Percentiles rank a stretch among this genome's conserved stretches.
Conservation (phyloP, 2,888 invertebrate species). For the Drosophila incognita region DNA sequence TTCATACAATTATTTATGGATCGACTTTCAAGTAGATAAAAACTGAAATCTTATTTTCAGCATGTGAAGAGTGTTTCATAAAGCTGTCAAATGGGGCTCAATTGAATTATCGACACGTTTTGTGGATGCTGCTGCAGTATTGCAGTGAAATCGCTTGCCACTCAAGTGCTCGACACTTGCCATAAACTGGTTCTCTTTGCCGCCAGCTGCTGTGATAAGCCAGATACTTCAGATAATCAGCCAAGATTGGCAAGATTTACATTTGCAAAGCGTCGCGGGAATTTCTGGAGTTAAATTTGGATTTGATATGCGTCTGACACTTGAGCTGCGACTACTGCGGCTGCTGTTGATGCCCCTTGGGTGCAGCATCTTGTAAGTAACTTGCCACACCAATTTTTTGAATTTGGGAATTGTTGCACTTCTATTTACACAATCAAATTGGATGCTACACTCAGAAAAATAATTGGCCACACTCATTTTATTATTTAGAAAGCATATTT, state of each 20-base stretch:
- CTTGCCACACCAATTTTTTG: constrained; percentile 66
- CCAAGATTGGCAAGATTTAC: constrained; percentile 68
- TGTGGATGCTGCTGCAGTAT: not conserved
- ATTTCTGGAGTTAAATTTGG: constrained; percentile 38
- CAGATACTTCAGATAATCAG: constrained; percentile 60
- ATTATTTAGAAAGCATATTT: not conserved
- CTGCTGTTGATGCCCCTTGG: constrained; percentile 59
- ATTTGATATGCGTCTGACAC: constrained; percentile 65
- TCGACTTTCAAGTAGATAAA: not conserved
- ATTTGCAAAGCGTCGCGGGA: constrained; percentile 63
- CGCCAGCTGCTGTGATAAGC: constrained; percentile 64
- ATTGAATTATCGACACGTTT: constrained; percentile 43
- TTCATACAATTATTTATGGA: not conserved
- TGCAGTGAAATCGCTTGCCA: constrained; percentile 45
- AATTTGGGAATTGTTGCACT: constrained; percentile 50
- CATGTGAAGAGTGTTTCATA: constrained; percentile 7
- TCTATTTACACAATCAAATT: constrained; percentile 61
- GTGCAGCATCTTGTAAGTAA: constrained; percentile 46
- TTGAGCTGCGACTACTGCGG: constrained; percentile 48
- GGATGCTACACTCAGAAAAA: constrained; percentile 32
- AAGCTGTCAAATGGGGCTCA: constrained; percentile 26
- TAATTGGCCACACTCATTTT: not conserved
- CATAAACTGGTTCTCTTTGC: constrained; percentile 35
- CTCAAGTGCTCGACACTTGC: constrained; percentile 26
- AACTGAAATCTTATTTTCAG: not conserved